A percentile compares a stretch with the other conserved stretches of the same genome.
Conservation (phyloP, 2,113 vertebrate species). For the Oryzias woworae region DNA sequence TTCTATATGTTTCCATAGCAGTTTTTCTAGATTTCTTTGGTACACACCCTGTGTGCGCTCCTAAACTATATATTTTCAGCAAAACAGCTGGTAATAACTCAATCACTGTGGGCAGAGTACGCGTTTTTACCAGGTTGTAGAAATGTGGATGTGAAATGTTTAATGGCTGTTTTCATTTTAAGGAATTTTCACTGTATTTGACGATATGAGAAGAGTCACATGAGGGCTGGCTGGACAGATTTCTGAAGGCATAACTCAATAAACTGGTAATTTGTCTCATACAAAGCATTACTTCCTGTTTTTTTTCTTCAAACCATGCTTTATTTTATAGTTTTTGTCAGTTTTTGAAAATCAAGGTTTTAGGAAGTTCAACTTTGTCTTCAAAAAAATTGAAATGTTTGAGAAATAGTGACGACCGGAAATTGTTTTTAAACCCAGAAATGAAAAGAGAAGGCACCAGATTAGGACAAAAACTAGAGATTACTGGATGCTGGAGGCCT, state of each 20-base stretch:
- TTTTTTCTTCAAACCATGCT: too few relatives aligned
- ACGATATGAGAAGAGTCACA: conserved; percentile 11
- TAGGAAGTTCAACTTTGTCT: too few relatives aligned
- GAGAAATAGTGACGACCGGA: too few relatives aligned
- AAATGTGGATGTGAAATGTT: conserved; percentile 19
- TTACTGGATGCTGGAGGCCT: too few relatives aligned
- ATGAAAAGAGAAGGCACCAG: too few relatives aligned
- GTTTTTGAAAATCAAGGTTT: too few relatives aligned
- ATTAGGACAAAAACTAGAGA: too few relatives aligned
- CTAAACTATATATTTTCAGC: neutral
- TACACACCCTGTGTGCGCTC: conserved; percentile 2
- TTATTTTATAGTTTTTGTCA: too few relatives aligned
- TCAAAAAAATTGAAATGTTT: too few relatives aligned
- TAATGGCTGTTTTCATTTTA: conserved; percentile 19
- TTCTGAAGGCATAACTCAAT: neutral
- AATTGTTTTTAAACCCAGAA: too few relatives aligned
- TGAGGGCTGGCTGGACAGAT: neutral
- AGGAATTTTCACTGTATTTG: conserved; percentile 5
- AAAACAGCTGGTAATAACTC: conserved; percentile 20
- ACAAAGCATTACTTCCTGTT: too few relatives aligned
- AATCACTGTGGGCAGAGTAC: conserved; percentile 17
- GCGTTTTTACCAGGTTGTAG: conserved; percentile 16
- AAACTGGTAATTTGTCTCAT: too few relatives aligned
- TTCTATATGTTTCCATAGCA: neutral
- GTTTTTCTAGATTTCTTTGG: neutral